A percentile compares a stretch with the other conserved stretches of the same genome.
These are phyloP conservation scores for Tringa solitaria DNA, from an alignment of 2,113 vertebrate genomes.

Conservation along the genomic window DNA sequence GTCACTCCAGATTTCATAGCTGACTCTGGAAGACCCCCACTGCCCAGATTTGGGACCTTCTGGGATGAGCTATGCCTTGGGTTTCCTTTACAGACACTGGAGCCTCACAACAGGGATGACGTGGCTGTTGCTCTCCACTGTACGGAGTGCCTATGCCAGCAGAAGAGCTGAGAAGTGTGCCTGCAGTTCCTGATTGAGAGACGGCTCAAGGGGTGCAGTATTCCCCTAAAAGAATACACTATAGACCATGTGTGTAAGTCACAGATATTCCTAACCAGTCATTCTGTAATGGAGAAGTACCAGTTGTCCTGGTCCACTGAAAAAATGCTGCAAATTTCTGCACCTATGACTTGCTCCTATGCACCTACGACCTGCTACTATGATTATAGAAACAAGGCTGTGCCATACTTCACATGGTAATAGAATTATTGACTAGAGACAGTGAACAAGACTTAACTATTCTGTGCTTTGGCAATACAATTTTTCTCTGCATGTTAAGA, in stretches of 20 bases:
- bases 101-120: not conserved
- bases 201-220: not conserved
- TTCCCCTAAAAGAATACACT: not conserved
- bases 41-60: not conserved
- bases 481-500: not conserved
- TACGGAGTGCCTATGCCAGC: not conserved
- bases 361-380: not conserved
- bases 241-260: fast-evolving
- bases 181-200: not conserved
- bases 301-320: not conserved
- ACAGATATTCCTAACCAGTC: not conserved
- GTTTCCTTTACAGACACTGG: not conserved
- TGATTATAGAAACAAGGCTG: not conserved
- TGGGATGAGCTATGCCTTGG: not conserved
- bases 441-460: not conserved
- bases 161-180: not conserved
- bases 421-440: not conserved
- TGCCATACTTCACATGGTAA: not conserved
- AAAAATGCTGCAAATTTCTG: not conserved
- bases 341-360: not conserved
- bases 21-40: not conserved
- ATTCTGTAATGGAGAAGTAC: not conserved
- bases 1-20: not conserved
- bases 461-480: not conserved
- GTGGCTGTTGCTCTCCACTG: not conserved